These are phyloP conservation scores for Psilanteris sp. DNA, from an alignment of 1,140 invertebrate species.

Conservation along the genomic window DNA sequence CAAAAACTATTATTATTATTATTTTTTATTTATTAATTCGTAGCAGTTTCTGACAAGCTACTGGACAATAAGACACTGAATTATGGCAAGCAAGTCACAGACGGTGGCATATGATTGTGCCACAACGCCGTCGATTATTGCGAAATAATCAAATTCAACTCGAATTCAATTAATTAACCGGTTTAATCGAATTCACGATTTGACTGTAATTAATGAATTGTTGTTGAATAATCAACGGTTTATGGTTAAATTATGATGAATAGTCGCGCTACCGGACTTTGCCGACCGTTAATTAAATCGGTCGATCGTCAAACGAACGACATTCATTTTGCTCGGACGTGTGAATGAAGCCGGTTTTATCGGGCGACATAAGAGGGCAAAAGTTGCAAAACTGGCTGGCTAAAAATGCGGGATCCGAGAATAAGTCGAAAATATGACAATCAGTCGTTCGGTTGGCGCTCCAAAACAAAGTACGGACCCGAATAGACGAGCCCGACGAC, in stretches of 20 bases:
- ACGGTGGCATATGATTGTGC: slow-evolving; percentile 23
- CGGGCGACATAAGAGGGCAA: slow-evolving; percentile 61
- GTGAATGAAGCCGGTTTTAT: slow-evolving; percentile 66
- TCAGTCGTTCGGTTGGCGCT: slow-evolving; percentile 53
- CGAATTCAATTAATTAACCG: slow-evolving; percentile 18
- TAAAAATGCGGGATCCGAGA: slow-evolving; percentile 56
- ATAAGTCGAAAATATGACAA: slow-evolving; percentile 57
- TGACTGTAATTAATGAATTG: slow-evolving; percentile 53
- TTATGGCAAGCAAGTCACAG: slow-evolving; percentile 1
- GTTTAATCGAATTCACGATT: slow-evolving; percentile 24
- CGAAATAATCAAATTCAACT: slow-evolving; percentile 23
- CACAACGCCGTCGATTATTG: not conserved
- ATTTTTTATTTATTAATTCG: too few species aligned
- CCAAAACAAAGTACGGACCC: slow-evolving; percentile 53
- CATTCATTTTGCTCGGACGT: slow-evolving; percentile 54
- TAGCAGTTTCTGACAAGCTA: too few species aligned
- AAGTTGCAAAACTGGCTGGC: slow-evolving; percentile 61
- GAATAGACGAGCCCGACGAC: too few species aligned
- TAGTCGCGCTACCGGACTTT: slow-evolving; percentile 59
- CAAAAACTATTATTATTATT: too few species aligned
- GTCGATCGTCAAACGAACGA: slow-evolving; percentile 55
- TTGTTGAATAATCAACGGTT: slow-evolving; percentile 60
- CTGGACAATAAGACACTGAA: too few species aligned
- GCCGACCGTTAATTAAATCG: slow-evolving; percentile 63
- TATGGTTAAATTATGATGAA: slow-evolving; percentile 61